These are phyloP conservation scores for Lycorma delicatula DNA, from an alignment of 1,140 invertebrate genomes.

Conservation along the genomic window DNA sequence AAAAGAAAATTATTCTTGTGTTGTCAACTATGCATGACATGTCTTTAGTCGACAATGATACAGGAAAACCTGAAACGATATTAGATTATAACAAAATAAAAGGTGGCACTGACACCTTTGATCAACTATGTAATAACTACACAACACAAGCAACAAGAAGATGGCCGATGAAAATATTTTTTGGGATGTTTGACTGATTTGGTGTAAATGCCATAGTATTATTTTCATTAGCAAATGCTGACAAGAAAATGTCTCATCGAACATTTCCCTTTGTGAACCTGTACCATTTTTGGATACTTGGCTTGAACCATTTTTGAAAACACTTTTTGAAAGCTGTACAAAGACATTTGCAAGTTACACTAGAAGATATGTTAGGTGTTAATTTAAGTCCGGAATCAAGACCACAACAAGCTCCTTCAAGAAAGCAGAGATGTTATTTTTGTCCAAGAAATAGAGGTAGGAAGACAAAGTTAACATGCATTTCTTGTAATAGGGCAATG, in stretches of 20 bases:
- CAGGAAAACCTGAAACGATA: background rate
- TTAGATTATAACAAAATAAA: background rate
- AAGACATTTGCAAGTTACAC: background rate
- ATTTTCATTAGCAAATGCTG: background rate
- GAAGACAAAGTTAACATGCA: conserved; percentile 11
- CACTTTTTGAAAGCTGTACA: background rate
- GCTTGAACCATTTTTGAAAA: background rate
- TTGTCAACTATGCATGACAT: background rate
- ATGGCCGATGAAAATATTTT: background rate
- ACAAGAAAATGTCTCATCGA: background rate
- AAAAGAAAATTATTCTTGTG: background rate
- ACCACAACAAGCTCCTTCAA: background rate
- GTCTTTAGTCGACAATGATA: background rate
- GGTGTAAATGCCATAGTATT: background rate
- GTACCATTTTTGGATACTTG: background rate
- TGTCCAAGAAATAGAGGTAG: conserved; percentile 8
- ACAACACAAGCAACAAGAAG: background rate
- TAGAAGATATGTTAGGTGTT: no score
- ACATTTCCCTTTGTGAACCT: background rate
- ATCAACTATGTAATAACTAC: background rate
- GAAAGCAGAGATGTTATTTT: conserved; percentile 7
- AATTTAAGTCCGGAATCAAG: no score
- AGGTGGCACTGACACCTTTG: background rate
- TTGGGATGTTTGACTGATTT: background rate
- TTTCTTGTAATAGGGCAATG: conserved; percentile 5